Conservation (phyloP, 2,113 vertebrate genomes). For the Gallinago undulata region DNA sequence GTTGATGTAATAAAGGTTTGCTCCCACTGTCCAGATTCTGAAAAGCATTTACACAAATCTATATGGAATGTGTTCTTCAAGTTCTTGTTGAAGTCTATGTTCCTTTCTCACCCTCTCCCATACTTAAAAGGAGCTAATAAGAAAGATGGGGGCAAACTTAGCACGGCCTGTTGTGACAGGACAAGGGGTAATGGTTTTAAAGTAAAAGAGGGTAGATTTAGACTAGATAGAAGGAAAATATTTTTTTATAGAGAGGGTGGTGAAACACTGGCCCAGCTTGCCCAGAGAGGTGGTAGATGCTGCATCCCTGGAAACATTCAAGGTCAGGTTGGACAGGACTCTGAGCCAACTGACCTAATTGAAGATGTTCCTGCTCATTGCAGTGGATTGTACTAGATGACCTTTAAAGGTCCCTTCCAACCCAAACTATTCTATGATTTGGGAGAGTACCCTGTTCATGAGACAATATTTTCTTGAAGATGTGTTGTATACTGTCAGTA, state of each 20-base stretch:
- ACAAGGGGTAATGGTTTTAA: not conserved
- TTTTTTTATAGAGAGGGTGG: not conserved
- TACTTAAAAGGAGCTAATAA: not conserved
- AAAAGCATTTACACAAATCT: not conserved
- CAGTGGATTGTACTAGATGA: not conserved
- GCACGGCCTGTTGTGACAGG: not conserved
- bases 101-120: not conserved
- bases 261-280: not conserved
- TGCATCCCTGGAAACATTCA: not conserved
- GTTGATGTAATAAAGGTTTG: not conserved
- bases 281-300: not conserved
- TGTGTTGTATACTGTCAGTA: not conserved
- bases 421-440: not conserved
- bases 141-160: not conserved
- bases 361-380: not conserved
- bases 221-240: not conserved
- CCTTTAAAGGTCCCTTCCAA: not conserved
- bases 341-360: not conserved
- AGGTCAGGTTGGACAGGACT: not conserved
- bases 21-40: not conserved
- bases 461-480: not conserved
- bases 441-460: not conserved
- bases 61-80: not conserved
- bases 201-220: not conserved
- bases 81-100: not conserved